Conservation (phyloP, 2,113 vertebrate species). For the Suricata suricatta region DNA sequence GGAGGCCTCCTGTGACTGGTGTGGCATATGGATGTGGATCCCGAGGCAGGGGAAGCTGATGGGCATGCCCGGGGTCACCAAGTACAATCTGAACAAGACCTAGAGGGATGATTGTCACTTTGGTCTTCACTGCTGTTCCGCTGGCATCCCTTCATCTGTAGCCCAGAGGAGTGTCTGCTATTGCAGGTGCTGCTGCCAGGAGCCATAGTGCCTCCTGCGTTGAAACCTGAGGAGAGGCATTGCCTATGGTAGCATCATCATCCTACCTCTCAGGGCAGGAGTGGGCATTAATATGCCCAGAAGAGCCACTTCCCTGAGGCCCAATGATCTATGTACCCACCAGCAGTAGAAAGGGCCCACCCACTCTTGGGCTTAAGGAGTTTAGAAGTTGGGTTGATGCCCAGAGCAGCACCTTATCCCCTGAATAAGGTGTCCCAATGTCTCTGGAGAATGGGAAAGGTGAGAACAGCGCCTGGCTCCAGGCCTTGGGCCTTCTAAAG, state of each 20-base stretch:
- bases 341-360: neutral
- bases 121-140: neutral
- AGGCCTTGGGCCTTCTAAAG: neutral
- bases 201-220: neutral
- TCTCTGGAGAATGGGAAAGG: neutral
- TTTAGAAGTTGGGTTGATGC: neutral
- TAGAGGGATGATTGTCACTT: neutral
- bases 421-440: neutral
- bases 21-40: neutral
- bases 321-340: neutral
- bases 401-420: neutral
- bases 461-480: neutral
- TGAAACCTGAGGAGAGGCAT: neutral
- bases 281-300: neutral
- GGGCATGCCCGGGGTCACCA: neutral
- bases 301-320: neutral
- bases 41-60: neutral
- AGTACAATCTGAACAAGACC: neutral
- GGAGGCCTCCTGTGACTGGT: neutral
- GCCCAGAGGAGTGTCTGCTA: neutral
- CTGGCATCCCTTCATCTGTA: neutral
- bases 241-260: neutral
- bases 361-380: neutral
- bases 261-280: neutral
- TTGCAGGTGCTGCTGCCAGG: neutral